Percentiles rank a stretch among this genome's conserved stretches.
Evolutionary conservation across 2,888 invertebrate species (phyloP).

Genomic region (Cryptus armator): DNA sequence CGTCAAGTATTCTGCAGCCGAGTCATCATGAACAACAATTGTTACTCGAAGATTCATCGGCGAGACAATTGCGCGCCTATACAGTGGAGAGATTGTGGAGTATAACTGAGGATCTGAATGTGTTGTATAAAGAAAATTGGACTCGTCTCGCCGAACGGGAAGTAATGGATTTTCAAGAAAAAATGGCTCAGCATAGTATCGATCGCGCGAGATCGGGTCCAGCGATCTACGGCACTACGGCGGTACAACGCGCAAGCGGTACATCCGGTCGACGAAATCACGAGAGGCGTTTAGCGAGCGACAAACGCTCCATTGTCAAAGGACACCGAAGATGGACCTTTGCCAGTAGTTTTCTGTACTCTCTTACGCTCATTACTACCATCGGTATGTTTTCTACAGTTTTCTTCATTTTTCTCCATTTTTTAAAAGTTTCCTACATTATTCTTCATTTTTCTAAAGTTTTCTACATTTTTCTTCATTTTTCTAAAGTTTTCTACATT

Average conservation of each 20-base stretch:
- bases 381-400: conserved; percentile 90
- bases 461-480: too few relatives aligned
- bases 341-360: conserved; percentile 96
- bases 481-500: too few relatives aligned
- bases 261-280: conserved; percentile 75
- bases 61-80: conserved; percentile 88
- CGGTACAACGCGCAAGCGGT: conserved; percentile 67
- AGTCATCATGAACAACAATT: conserved; percentile 44
- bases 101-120: conserved; percentile 94
- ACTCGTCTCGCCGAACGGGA: conserved; percentile 94
- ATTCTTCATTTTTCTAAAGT: too few relatives aligned
- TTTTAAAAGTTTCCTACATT: too few relatives aligned
- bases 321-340: conserved; percentile 92
- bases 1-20: conserved; percentile 66
- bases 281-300: conserved; percentile 64
- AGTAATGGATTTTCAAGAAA: conserved; percentile 93
- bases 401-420: neutral
- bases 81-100: conserved; percentile 94
- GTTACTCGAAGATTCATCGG: conserved; percentile 83
- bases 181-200: conserved; percentile 76
- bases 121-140: conserved; percentile 96
- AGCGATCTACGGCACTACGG: conserved; percentile 79
- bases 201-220: conserved; percentile 77
- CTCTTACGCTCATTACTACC: conserved; percentile 96
- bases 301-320: conserved; percentile 80